Evolutionary conservation across 1,140 invertebrate genomes (phyloP).

Genomic region (Metopolophium dirhodum): DNA sequence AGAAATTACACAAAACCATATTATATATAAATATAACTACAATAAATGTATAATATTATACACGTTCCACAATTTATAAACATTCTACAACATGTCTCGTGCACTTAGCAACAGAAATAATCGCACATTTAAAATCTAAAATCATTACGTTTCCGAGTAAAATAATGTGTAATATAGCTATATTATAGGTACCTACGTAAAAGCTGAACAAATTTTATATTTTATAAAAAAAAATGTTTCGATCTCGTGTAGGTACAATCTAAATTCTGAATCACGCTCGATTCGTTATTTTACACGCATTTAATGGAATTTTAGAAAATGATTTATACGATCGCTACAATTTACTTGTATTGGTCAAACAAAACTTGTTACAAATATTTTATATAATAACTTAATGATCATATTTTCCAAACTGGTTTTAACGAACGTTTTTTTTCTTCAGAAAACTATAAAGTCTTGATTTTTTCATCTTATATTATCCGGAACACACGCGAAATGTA

Average conservation of each 20-base stretch:
- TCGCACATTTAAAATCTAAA: neutral
- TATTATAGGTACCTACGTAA: neutral
- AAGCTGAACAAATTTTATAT: neutral
- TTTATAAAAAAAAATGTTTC: neutral
- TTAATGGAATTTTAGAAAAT: conserved; percentile 18
- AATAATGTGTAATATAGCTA: neutral
- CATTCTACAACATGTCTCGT: neutral
- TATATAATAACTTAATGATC: conserved; percentile 8
- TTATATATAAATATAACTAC: neutral
- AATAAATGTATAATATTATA: neutral
- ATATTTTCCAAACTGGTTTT: conserved; percentile 5
- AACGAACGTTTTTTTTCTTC: neutral
- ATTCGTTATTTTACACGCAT: neutral
- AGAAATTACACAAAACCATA: neutral
- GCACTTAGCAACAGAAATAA: neutral
- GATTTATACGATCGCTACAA: neutral
- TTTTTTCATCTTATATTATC: neutral
- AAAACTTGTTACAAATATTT: conserved; percentile 9
- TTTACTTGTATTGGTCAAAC: neutral
- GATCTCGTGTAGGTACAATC: neutral
- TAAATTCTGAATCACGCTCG: neutral
- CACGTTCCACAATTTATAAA: neutral
- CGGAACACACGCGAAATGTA: neutral
- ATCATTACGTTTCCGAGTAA: neutral
- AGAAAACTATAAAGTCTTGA: neutral